phyloP scores from a whole-genome alignment of 2,888 invertebrate genomes.

The Athalia cordata region DNA sequence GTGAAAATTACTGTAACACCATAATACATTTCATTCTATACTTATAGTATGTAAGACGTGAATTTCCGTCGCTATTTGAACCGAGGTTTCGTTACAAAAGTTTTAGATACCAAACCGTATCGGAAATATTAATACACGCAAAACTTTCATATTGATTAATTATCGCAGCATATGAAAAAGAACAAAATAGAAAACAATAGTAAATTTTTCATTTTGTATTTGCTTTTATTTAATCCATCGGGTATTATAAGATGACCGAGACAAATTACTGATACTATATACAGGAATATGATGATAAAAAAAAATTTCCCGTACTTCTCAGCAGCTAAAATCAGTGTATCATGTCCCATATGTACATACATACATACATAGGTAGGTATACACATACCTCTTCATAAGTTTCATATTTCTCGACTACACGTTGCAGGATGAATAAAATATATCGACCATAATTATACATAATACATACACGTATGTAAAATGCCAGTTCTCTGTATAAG shows the following conservation, averaged over 20 bases:
- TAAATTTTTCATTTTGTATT: not conserved
- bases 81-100: too few species aligned
- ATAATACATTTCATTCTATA: not conserved
- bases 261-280: conserved; percentile 26
- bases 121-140: too few species aligned
- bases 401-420: conserved; percentile 30
- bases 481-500: conserved; percentile 33
- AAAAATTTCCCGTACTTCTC: conserved; percentile 22
- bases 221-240: conserved; percentile 10
- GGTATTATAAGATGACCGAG: not conserved
- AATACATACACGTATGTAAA: conserved; percentile 13
- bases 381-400: not conserved
- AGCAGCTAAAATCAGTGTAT: conserved; percentile 1
- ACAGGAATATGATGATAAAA: conserved; percentile 1
- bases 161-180: not conserved
- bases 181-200: not conserved
- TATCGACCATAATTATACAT: conserved; percentile 22
- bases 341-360: conserved; percentile 15
- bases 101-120: too few species aligned
- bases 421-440: not conserved
- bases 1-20: conserved; percentile 7
- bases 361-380: not conserved
- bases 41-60: not conserved
- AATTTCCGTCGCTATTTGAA: too few species aligned
- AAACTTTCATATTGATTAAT: not conserved